Base-by-base conservation (phyloP, 2,113 vertebrate genomes). In the Uropsilus gracilis region DNA sequence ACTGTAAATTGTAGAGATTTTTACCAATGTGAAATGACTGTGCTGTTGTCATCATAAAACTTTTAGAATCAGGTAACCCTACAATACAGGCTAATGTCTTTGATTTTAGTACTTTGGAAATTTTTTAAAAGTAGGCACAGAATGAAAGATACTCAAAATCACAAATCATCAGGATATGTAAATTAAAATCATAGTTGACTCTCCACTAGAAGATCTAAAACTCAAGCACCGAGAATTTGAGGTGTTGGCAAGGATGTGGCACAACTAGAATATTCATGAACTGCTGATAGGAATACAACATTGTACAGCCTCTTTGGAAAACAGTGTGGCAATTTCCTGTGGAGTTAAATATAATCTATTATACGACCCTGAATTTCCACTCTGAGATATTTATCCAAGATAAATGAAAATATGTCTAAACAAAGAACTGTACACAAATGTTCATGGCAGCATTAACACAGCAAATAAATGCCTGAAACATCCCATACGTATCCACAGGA, bases 91-190 rank as follows among this genome's bases (percentile, higher is more conserved):
- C 53, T 42, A 86, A 20, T 13, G 30, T 57, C 44, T 96, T 64
- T 77, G 80, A 92, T 69, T 63, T 82, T 73, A 95, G 16, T 57
- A 30, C 61, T 83, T 57, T 76, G 16, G 69, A 80, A 71, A 83
- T 13, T 87, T 73, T 94, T 34, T 17, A 92, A 92, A 59, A 75
- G 32, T 50, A 94, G 57, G 30, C 28, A 59, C 18, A 26, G 9
- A 94, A 53, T 73, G 37, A 96, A 91, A 78, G 63, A 55, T 76
- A 32, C 30, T 89, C 39, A 66, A 86, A 90, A 44, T 13, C 3
- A 10, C 89, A 91, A 95, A 28, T 85, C 82, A 69, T 90, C 57
- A 69, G n/a, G 48, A 86, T 82, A 86, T 77, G 39, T n/a, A 91
- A 86, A 59, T 83, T 59, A 77, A 83, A 92, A 89, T 37, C 66